Conservation (phyloP, 2,888 invertebrate genomes). For the Dicycla oo region DNA sequence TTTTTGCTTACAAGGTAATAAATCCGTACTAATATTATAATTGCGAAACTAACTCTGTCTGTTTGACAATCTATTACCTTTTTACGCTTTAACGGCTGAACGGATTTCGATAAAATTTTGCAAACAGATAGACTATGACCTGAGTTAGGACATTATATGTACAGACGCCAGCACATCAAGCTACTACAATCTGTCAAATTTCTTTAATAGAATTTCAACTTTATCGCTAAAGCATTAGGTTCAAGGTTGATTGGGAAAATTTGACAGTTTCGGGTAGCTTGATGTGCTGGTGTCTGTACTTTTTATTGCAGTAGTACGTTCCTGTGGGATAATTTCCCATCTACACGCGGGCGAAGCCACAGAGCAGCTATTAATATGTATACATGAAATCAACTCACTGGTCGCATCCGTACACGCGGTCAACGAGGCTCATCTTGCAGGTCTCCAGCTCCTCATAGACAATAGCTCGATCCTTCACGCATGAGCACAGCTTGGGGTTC, state of each 20-base stretch:
- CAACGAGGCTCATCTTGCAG: constrained; percentile 83
- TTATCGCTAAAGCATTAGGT: no score
- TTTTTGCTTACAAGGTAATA: background rate
- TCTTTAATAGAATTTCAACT: no score
- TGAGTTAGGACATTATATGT: no score
- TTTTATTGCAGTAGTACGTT: background rate
- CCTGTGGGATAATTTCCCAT: background rate
- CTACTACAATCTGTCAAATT: no score
- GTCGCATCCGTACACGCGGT: constrained; percentile 82
- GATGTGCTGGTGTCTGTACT: no score
- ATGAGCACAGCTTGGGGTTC: constrained; percentile 83
- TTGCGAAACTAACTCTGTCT: background rate
- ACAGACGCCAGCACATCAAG: no score
- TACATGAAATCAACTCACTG: constrained; percentile 77
- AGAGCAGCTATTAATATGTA: background rate
- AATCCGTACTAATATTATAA: background rate
- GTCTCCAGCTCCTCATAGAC: constrained; percentile 85
- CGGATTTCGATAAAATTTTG: background rate
- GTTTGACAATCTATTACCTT: background rate
- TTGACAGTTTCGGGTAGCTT: no score
- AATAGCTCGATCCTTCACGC: constrained; percentile 82
- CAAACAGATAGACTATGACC: no score
- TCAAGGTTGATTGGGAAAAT: no score
- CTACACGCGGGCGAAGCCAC: background rate
- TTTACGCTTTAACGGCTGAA: background rate